phyloP scores from a whole-genome alignment of 2,888 invertebrate genomes.

The Aphodius granarius region DNA sequence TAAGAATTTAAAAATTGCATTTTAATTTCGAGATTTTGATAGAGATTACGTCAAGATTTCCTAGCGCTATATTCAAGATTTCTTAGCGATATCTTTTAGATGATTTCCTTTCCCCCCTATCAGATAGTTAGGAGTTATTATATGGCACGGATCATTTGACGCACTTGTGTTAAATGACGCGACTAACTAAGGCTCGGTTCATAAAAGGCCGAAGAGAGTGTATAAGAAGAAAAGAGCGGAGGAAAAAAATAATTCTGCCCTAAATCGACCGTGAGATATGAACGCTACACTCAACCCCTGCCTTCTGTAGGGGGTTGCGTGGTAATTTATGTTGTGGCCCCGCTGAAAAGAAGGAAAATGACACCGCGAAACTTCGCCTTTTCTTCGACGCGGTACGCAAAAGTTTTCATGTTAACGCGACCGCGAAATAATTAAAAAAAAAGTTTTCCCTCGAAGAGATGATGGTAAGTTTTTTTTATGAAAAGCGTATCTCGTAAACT shows the following conservation, averaged over 20 bases:
- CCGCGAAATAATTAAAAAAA: background rate
- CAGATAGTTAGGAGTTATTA: background rate
- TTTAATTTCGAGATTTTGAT: too few relatives aligned
- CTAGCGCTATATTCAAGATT: too few relatives aligned
- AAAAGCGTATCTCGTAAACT: too few relatives aligned
- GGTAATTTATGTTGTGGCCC: slow-evolving; percentile 41
- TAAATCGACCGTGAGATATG: slow-evolving; percentile 50
- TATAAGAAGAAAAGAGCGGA: background rate
- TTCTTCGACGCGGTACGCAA: background rate
- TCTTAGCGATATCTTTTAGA: too few relatives aligned
- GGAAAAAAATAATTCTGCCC: slow-evolving; percentile 44
- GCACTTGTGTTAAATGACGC: slow-evolving; percentile 38
- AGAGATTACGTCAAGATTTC: too few relatives aligned
- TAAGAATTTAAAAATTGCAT: too few relatives aligned
- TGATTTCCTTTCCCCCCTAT: background rate
- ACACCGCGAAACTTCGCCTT: background rate
- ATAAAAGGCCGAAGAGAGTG: background rate
- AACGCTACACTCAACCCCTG: slow-evolving; percentile 37
- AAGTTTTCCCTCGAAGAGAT: background rate
- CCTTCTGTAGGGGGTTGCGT: slow-evolving; percentile 35
- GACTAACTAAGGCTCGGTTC: slow-evolving; percentile 39
- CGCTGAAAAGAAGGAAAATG: slow-evolving; percentile 9
- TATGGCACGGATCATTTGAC: background rate
- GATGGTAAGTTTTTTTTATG: too few relatives aligned
- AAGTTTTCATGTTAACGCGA: background rate